phyloP scores from a whole-genome alignment of 1,140 invertebrate genomes.

The Drosophila teissieri region DNA sequence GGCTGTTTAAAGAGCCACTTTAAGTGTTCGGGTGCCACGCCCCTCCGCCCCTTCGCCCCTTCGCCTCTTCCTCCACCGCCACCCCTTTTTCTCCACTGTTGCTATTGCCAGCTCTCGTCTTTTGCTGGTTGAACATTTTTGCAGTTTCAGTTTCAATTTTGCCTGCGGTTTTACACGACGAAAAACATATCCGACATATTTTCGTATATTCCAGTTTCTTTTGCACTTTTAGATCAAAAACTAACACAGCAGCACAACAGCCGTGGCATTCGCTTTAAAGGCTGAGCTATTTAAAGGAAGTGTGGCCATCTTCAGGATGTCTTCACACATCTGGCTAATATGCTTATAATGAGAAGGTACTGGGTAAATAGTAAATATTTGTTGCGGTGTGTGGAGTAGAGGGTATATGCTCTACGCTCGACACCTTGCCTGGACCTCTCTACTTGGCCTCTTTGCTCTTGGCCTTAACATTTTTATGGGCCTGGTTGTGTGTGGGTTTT shows the following conservation, averaged over 20 bases:
- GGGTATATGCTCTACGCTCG: not conserved
- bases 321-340: too few relatives aligned
- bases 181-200: not conserved
- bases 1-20: slow-evolving; percentile 65
- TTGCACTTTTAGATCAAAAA: not conserved
- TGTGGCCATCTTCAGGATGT: too few relatives aligned
- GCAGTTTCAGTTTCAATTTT: slow-evolving; percentile 37
- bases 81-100: slow-evolving; percentile 7
- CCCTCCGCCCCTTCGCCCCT: not conserved
- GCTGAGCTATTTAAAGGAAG: too few relatives aligned
- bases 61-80: not conserved
- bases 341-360: too few relatives aligned
- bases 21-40: slow-evolving; percentile 27
- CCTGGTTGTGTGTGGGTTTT: slow-evolving; percentile 47
- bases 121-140: slow-evolving; percentile 12
- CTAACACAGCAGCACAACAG: too few relatives aligned
- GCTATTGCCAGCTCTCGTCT: slow-evolving; percentile 33
- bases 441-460: slow-evolving; percentile 23
- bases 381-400: slow-evolving; percentile 3
- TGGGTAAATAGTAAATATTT: not conserved
- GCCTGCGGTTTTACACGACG: slow-evolving; percentile 20
- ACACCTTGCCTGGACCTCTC: not conserved
- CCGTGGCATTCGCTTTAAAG: too few relatives aligned
- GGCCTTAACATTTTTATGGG: slow-evolving; percentile 70
- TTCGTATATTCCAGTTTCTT: not conserved